Conservation (phyloP, 2,797 vertebrate genomes). For the Discoglossus pictus region DNA sequence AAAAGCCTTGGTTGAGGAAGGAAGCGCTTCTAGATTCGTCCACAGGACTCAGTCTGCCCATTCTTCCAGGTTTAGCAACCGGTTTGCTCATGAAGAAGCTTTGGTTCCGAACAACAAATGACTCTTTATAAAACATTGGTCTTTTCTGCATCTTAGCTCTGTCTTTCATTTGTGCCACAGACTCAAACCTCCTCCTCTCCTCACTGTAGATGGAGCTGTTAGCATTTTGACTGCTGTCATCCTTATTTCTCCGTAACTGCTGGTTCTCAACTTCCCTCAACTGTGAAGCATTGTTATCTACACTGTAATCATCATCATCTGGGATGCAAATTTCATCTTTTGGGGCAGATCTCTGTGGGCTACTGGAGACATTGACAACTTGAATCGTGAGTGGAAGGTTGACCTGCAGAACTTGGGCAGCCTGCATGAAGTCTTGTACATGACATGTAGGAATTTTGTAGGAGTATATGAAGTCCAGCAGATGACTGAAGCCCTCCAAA, state of each 20-base stretch:
- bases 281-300: neutral
- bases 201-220: slow-evolving; percentile 31
- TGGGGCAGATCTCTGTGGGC: slow-evolving; percentile 11
- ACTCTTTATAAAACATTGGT: slow-evolving; percentile 25
- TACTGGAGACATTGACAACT: slow-evolving; percentile 27
- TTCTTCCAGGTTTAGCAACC: slow-evolving; percentile 15
- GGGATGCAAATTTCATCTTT: slow-evolving; percentile 33
- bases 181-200: slow-evolving; percentile 29
- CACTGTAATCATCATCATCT: slow-evolving; percentile 15
- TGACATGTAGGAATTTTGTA: slow-evolving; percentile 50
- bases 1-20: slow-evolving; percentile 16
- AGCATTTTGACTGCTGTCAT: slow-evolving; percentile 12
- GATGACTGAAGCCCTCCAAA: slow-evolving; percentile 49
- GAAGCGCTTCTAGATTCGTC: slow-evolving; percentile 15
- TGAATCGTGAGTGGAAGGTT: slow-evolving; percentile 35
- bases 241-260: slow-evolving; percentile 5
- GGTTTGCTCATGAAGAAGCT: slow-evolving; percentile 26
- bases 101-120: slow-evolving; percentile 18
- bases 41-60: slow-evolving; percentile 20
- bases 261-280: slow-evolving; percentile 8
- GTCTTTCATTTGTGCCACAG: slow-evolving; percentile 26
- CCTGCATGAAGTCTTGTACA: slow-evolving; percentile 47
- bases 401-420: slow-evolving; percentile 45
- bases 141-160: slow-evolving; percentile 20
- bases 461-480: slow-evolving; percentile 50